Conservation (phyloP, 2,888 invertebrate species). For the Syritta pipiens region DNA sequence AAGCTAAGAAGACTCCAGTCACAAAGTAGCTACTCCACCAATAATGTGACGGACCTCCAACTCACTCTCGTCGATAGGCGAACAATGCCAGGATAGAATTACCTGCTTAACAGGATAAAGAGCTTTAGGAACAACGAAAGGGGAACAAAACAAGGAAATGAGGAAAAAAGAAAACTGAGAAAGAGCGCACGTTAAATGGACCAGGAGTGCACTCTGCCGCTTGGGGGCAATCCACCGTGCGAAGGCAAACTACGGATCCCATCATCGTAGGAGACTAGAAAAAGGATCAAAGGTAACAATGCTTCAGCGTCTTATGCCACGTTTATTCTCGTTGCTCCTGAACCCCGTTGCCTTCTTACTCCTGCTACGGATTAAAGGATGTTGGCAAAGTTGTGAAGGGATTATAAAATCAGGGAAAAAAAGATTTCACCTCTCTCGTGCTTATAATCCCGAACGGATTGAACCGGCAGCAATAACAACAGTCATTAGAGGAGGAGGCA, state of each 20-base stretch:
- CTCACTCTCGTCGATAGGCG: too few species aligned
- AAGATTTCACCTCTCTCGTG: background rate
- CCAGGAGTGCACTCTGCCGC: constrained; percentile 28
- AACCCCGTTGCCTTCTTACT: background rate
- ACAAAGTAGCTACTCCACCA: constrained; percentile 6
- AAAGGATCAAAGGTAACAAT: constrained; percentile 42
- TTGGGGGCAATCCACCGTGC: constrained; percentile 7
- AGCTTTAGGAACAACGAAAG: constrained; percentile 20
- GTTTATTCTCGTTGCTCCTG: constrained; percentile 12
- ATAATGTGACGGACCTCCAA: constrained; percentile 20
- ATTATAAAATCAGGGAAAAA: constrained; percentile 41
- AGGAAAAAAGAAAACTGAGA: background rate
- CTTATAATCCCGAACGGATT: constrained; percentile 51
- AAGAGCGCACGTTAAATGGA: constrained; percentile 25
- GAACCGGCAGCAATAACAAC: constrained; percentile 37
- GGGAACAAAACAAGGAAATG: background rate
- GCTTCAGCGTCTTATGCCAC: constrained; percentile 38
- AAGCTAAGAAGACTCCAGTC: constrained; percentile 30
- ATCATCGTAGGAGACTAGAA: constrained; percentile 8
- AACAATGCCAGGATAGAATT: constrained; percentile 49
- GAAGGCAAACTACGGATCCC: constrained; percentile 7
- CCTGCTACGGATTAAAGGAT: constrained; percentile 22
- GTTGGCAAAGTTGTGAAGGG: constrained; percentile 47
- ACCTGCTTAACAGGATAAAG: constrained; percentile 58
- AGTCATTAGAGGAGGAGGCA: constrained; percentile 43